These are phyloP conservation scores for Epinotia bilunana DNA, from an alignment of 2,888 invertebrate genomes.

Conservation along the genomic window DNA sequence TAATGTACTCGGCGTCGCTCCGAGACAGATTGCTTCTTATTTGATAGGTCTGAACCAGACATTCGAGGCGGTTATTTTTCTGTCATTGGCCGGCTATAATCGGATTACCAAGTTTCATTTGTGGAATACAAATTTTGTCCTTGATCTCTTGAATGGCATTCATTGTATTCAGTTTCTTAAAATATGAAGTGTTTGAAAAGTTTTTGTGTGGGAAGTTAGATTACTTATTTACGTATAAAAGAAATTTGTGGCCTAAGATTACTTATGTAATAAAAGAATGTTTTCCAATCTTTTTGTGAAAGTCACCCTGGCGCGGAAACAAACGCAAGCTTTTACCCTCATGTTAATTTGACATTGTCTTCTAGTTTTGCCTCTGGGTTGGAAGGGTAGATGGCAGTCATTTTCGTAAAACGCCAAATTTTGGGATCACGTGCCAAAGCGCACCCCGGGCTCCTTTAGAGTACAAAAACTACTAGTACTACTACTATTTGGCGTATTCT, in stretches of 20 bases:
- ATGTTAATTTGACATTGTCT: too few relatives aligned
- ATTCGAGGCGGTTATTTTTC: slow-evolving; percentile 8
- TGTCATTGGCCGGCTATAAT: slow-evolving; percentile 2
- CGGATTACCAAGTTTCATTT: slow-evolving; percentile 3
- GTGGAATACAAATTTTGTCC: slow-evolving; percentile 11
- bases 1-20: background rate
- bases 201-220: background rate
- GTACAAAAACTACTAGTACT: too few relatives aligned
- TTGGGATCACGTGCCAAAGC: too few relatives aligned
- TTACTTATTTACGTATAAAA: background rate
- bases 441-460: too few relatives aligned
- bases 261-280: background rate
- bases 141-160: background rate
- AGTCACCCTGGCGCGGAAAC: too few relatives aligned
- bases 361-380: too few relatives aligned
- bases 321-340: too few relatives aligned
- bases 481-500: too few relatives aligned
- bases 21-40: slow-evolving; percentile 7
- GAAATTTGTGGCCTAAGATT: background rate
- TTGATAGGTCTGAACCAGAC: slow-evolving; percentile 16
- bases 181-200: background rate
- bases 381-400: too few relatives aligned
- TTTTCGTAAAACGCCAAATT: too few relatives aligned
- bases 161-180: background rate
- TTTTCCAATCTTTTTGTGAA: background rate